phyloP scores from a whole-genome alignment of 2,113 vertebrate genomes.

The Odontophorus gujanensis region DNA sequence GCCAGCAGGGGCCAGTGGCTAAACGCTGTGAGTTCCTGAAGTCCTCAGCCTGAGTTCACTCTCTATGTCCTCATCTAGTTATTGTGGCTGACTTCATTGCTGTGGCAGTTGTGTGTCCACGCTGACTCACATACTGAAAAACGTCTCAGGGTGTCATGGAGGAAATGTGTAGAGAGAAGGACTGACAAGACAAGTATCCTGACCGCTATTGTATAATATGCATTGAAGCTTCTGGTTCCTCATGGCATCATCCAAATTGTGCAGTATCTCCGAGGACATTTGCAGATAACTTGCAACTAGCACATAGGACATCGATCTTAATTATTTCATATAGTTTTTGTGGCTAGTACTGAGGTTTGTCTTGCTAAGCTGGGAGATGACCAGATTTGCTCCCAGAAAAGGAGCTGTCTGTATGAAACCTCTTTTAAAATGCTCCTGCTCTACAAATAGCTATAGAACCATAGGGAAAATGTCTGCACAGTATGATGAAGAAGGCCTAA shows the following conservation, averaged over 20 bases:
- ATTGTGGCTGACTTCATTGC: neutral
- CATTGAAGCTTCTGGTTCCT: neutral
- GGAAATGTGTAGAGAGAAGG: neutral
- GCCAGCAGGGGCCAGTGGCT: neutral
- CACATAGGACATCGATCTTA: neutral
- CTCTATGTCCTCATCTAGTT: too few species aligned
- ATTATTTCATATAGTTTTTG: neutral
- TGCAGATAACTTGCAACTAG: neutral
- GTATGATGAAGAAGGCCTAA: neutral
- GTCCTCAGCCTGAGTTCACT: neutral
- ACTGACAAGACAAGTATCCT: neutral
- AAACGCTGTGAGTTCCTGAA: neutral
- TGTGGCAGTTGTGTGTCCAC: neutral
- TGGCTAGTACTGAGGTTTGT: neutral
- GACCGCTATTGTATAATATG: neutral
- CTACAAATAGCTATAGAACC: neutral
- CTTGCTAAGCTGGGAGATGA: neutral
- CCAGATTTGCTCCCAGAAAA: neutral
- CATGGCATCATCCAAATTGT: neutral
- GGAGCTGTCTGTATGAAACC: neutral
- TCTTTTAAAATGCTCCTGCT: neutral
- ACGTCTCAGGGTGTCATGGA: neutral
- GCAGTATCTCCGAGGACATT: neutral
- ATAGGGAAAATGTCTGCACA: neutral
- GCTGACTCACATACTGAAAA: neutral